Conservation (phyloP, 2,888 invertebrate genomes). For the Himalopsyche tibetana region DNA sequence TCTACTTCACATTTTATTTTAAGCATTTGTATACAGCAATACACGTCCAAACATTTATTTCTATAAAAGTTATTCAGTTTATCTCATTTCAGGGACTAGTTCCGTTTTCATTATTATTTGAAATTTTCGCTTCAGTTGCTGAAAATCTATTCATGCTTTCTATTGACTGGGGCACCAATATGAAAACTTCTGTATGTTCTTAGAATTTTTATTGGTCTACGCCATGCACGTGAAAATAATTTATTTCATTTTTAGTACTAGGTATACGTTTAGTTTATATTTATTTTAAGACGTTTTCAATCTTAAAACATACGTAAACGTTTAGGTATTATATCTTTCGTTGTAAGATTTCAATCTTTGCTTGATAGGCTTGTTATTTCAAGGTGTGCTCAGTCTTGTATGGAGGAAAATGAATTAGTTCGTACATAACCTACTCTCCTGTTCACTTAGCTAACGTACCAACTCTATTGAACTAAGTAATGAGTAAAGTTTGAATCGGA, state of each 20-base stretch:
- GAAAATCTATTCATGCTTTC: slow-evolving; percentile 7
- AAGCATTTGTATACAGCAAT: no score
- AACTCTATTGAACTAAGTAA: slow-evolving; percentile 51
- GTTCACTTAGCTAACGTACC: slow-evolving; percentile 45
- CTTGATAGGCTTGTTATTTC: slow-evolving; percentile 31
- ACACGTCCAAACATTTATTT: neutral
- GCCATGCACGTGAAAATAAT: neutral
- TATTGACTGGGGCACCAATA: neutral
- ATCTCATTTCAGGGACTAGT: neutral
- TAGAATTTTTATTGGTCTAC: neutral
- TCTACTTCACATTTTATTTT: no score
- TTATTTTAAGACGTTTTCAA: no score
- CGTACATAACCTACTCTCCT: neutral
- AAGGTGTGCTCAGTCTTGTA: slow-evolving; percentile 16
- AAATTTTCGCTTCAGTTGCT: slow-evolving; percentile 26
- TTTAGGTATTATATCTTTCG: neutral
- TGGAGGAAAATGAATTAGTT: slow-evolving; percentile 40
- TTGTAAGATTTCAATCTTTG: neutral
- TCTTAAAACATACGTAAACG: no score
- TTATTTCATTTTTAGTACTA: neutral
- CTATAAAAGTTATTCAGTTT: neutral
- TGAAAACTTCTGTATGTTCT: neutral
- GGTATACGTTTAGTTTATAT: no score
- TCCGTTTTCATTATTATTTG: slow-evolving; percentile 29
- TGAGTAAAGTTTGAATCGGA: slow-evolving; percentile 49